These are phyloP conservation scores for Sciurus niger DNA, from an alignment of 2,113 vertebrate species.

Conservation along the genomic window DNA sequence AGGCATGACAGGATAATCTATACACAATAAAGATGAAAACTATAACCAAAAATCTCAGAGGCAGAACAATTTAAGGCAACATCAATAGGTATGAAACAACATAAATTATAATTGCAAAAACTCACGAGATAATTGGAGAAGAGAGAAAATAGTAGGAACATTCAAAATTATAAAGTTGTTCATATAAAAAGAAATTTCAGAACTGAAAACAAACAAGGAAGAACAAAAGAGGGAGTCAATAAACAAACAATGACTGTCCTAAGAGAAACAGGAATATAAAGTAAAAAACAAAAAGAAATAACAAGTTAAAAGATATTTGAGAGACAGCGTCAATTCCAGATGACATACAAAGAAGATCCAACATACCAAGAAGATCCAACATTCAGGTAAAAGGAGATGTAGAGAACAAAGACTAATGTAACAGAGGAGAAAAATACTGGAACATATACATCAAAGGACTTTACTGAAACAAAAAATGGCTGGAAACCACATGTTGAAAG, in stretches of 20 bases:
- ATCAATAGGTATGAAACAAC: not conserved
- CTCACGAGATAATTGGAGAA: not conserved
- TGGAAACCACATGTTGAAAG: not conserved
- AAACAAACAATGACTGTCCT: not conserved
- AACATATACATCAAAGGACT: not conserved
- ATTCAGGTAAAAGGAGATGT: not conserved
- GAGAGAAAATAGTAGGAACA: not conserved
- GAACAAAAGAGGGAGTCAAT: not conserved
- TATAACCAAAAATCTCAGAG: not conserved
- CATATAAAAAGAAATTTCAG: constrained; percentile 22
- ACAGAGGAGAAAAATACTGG: not conserved
- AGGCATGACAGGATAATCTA: not conserved
- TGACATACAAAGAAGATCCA: not conserved
- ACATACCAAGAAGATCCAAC: not conserved
- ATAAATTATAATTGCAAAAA: not conserved
- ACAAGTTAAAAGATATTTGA: not conserved
- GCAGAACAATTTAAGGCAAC: not conserved
- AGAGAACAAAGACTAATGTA: constrained; percentile 1
- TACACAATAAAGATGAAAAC: not conserved
- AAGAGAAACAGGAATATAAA: constrained; percentile 7
- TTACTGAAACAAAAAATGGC: not conserved
- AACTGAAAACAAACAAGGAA: constrained; percentile 10
- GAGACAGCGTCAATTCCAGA: not conserved
- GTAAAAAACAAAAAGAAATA: not conserved
- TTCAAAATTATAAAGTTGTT: constrained; percentile 7